Conservation (phyloP, 2,797 vertebrate species). For the Enteromius unitaeniatus region DNA sequence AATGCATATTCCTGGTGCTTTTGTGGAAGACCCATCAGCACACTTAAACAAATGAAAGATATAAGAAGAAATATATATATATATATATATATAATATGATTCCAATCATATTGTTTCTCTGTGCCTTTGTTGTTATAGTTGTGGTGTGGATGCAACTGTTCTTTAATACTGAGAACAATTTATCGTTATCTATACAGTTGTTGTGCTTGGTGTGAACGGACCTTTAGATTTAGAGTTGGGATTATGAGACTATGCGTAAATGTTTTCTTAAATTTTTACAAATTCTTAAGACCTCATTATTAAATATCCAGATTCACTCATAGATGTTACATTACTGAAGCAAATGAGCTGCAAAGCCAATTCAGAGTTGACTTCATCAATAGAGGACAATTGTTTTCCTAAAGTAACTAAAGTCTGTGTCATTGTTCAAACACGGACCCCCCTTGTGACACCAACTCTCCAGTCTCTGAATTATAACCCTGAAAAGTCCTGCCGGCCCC, state of each 20-base stretch:
- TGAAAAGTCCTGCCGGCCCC: constrained; percentile 5
- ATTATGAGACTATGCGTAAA: no score
- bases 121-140: no score
- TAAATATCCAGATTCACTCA: neutral
- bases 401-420: constrained; percentile 1
- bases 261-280: neutral
- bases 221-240: neutral
- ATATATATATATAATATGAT: neutral
- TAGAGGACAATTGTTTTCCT: neutral
- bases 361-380: constrained; percentile 1
- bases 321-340: neutral
- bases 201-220: no score
- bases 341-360: neutral
- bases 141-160: no score
- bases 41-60: neutral
- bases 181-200: no score
- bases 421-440: constrained; percentile 15
- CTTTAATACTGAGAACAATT: no score
- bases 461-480: constrained; percentile 37
- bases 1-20: neutral
- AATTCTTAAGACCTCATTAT: neutral
- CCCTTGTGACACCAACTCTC: constrained; percentile 38
- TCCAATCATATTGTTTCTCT: no score
- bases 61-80: neutral
- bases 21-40: no score